Conservation (phyloP, 2,113 vertebrate genomes). For the Ochotona princeps region DNA sequence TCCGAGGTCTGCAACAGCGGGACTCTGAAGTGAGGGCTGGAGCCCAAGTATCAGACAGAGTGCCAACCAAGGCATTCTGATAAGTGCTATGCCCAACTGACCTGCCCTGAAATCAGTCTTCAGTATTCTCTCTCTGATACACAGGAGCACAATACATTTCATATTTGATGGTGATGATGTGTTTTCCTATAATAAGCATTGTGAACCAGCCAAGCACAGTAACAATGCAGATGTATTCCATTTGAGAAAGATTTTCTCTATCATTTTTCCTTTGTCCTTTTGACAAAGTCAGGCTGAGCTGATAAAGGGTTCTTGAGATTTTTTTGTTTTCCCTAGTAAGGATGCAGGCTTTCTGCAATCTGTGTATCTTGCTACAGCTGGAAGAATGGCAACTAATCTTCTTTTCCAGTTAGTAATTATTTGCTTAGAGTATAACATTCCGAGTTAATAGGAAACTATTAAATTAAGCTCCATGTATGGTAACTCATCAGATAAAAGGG, state of each 20-base stretch:
- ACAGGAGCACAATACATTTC: neutral
- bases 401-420: conserved; percentile 11
- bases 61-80: too few species aligned
- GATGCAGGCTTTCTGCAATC: neutral
- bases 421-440: conserved; percentile 11
- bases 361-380: neutral
- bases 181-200: neutral
- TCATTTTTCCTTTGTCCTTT: neutral
- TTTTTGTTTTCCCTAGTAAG: neutral
- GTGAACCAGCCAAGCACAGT: neutral
- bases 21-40: too few species aligned
- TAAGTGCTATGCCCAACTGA: too few species aligned
- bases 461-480: conserved; percentile 27
- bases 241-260: neutral
- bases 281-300: conserved; percentile 45
- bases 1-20: too few species aligned
- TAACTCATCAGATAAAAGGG: conserved; percentile 39
- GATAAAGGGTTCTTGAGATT: neutral
- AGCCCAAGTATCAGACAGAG: too few species aligned
- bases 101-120: neutral
- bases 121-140: neutral
- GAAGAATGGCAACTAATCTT: neutral
- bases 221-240: neutral
- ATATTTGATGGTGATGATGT: neutral
- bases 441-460: conserved; percentile 45